Evolutionary conservation across 2,797 vertebrate species (phyloP), one percentile per base, ranked within the genome.

Genomic region (Ctenochaetus hawaiiensis): DNA sequence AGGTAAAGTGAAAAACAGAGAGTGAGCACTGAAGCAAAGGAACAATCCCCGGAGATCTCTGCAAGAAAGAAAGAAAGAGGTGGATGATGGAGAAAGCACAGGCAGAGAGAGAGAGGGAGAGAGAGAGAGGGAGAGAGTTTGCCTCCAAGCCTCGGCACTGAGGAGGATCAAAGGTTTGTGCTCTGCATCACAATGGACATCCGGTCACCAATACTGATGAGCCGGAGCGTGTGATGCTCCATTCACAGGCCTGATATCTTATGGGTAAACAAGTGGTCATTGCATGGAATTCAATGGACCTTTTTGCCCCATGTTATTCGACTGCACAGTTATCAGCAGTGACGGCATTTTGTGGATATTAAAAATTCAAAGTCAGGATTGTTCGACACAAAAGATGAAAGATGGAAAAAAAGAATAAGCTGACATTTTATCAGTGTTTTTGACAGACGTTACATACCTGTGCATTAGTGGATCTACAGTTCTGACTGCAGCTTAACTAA

Each of bases 151-250:
- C 88, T 88, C 88, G 49, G 89, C 83, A 89, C 86, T 79, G 89
- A 90, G 90, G 89, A 92, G 94, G 94, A 94, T 93, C 90, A 94
- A 94, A 94, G 92, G 90, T 89, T 90, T 94, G 91, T 92, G 92
- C 86, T 93, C 92, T 93, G 94, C 93, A 94, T 95, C 90, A 94
- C 92, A 94, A 94, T 93, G 88, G 92, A 91, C 90, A 85, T 82
- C 89, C 84, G 89, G 90, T 90, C 90, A 89, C 86, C 91, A 93
- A 94, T 94, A 93, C 94, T 94, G 93, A 93, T 93, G 92, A 93
- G 91, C 75, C 78, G 45, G 64, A 61, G 81, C 45, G 84, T 89
- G 83, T 91, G 87, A 85, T 92, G 88, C 89, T 86, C 87, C 84
- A 88, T 93, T 93, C 91, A 91, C 86, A 69, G 62, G 56, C 60